These are phyloP conservation scores for Clitarchus hookeri DNA, from an alignment of 2,888 invertebrate genomes.

Conservation along the genomic window DNA sequence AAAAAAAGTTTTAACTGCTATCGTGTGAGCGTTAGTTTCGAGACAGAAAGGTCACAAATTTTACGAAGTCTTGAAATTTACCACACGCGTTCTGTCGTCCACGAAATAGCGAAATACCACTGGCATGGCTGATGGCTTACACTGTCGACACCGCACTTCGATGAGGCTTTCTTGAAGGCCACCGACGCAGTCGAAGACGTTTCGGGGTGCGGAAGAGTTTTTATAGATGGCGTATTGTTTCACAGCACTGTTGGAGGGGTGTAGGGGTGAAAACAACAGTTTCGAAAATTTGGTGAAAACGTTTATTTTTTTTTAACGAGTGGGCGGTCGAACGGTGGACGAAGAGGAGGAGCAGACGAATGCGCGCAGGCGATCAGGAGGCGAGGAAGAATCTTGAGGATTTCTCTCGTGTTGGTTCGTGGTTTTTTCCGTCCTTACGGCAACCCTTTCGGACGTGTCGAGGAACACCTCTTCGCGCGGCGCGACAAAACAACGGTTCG, in stretches of 20 bases:
- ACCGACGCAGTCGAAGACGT: not conserved
- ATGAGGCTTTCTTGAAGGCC: not conserved
- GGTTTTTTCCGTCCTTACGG: not conserved
- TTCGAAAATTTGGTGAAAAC: too few relatives aligned
- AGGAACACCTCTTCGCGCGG: not conserved
- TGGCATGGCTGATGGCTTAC: not conserved
- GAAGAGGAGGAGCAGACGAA: too few relatives aligned
- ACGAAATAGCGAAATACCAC: not conserved
- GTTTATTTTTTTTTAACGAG: not conserved
- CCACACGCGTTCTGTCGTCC: not conserved
- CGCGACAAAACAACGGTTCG: not conserved
- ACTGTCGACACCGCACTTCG: not conserved
- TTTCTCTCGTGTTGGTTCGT: not conserved
- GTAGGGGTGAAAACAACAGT: not conserved
- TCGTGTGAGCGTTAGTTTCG: not conserved
- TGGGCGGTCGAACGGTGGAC: not conserved
- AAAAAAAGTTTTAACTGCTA: too few relatives aligned
- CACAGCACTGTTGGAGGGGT: not conserved
- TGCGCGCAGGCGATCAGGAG: too few relatives aligned
- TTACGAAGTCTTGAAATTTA: not conserved
- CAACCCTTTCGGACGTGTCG: too few relatives aligned
- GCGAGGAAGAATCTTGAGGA: not conserved
- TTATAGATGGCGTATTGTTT: not conserved
- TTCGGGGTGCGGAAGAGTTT: not conserved
- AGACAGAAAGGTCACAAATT: not conserved